Conservation (phyloP, 2,113 vertebrate species). For the Electrona antarctica region DNA sequence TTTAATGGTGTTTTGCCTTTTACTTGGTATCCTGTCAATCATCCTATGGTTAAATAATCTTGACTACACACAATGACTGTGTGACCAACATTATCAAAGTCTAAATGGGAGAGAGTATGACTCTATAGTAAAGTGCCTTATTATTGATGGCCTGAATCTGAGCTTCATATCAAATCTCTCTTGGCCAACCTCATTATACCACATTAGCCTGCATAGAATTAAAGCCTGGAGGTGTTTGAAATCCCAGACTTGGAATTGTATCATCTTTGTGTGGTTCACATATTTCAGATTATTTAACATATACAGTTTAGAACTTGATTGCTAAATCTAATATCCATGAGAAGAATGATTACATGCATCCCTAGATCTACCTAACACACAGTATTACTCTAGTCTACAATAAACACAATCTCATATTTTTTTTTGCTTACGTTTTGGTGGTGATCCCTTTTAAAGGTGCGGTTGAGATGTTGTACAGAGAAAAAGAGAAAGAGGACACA, state of each 20-base stretch:
- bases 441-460: slow-evolving; percentile 70
- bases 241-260: not conserved
- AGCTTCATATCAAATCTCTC: not conserved
- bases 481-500: slow-evolving; percentile 42
- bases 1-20: not conserved
- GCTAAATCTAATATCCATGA: no score
- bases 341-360: no score
- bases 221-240: not conserved
- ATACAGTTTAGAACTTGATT: no score
- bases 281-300: no score
- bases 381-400: not conserved
- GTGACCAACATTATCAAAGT: not conserved
- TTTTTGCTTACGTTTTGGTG: slow-evolving; percentile 57
- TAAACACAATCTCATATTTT: no score
- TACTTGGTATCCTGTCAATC: not conserved
- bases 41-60: not conserved
- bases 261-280: not conserved
- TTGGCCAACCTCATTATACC: not conserved
- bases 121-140: not conserved
- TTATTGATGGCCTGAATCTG: not conserved
- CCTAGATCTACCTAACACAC: not conserved
- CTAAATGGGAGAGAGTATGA: slow-evolving; percentile 3
- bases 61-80: not conserved
- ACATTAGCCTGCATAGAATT: not conserved
- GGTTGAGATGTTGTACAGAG: slow-evolving; percentile 53